Evolutionary conservation across 2,797 vertebrate species (phyloP).

Genomic region (Loris lydekkerianus): DNA sequence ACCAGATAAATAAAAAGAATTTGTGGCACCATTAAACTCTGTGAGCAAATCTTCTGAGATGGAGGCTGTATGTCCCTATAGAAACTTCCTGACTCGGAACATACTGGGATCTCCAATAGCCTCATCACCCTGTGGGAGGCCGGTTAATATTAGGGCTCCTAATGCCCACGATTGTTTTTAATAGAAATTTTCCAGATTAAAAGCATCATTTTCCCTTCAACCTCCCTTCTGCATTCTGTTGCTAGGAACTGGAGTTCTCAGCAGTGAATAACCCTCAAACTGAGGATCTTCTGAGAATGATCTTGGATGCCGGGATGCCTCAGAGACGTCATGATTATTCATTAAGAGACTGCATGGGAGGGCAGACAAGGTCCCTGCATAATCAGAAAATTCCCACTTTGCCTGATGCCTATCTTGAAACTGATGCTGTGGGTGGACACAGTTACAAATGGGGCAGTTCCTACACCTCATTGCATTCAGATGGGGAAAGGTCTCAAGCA

Average conservation of each 20-base stretch:
- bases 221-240: neutral
- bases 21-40: neutral
- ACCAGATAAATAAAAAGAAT: neutral
- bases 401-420: neutral
- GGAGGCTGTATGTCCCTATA: neutral
- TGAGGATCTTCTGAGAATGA: neutral
- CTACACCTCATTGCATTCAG: neutral
- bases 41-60: neutral
- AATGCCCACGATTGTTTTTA: neutral
- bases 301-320: fast-evolving
- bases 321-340: neutral
- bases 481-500: neutral
- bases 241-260: neutral
- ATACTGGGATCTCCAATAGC: neutral
- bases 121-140: neutral
- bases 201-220: neutral
- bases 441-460: neutral
- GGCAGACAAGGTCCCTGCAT: neutral
- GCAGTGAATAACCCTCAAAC: neutral
- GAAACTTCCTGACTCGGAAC: neutral
- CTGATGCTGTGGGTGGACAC: neutral
- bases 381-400: neutral
- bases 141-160: neutral
- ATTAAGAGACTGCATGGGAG: neutral
- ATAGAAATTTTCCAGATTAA: neutral